A percentile compares a stretch with the other conserved stretches of the same genome.
Evolutionary conservation across 1,140 invertebrate genomes (phyloP).

Genomic region (Euwallacea similis): DNA sequence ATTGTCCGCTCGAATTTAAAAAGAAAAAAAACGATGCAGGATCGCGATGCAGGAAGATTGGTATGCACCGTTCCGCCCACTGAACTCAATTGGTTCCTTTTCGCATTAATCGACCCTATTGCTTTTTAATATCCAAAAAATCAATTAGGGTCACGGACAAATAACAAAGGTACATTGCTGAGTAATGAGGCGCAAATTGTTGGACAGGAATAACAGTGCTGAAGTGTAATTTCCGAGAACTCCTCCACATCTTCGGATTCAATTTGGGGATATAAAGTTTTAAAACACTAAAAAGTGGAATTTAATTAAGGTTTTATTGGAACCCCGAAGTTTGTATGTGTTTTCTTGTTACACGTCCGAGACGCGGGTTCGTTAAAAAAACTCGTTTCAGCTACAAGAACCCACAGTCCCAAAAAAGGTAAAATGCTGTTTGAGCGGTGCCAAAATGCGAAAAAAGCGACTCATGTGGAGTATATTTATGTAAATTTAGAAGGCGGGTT

Average conservation of each 20-base stretch:
- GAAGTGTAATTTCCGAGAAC: background rate
- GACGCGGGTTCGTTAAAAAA: no score
- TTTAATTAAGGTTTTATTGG: constrained; percentile 3
- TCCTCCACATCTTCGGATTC: no score
- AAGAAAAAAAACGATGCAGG: background rate
- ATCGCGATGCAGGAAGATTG: background rate
- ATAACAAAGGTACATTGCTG: background rate
- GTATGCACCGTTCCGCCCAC: background rate
- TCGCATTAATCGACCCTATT: background rate
- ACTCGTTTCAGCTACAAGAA: no score
- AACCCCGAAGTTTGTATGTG: no score
- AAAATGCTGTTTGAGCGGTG: no score
- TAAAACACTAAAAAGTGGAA: background rate
- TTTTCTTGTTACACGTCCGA: no score
- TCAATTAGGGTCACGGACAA: constrained; percentile 4
- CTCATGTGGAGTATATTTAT: no score
- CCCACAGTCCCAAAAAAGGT: no score
- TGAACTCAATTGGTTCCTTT: background rate
- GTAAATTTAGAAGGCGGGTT: no score
- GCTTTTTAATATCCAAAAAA: background rate
- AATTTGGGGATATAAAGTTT: no score
- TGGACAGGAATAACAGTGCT: background rate
- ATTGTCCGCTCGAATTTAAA: background rate
- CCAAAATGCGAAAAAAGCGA: no score
- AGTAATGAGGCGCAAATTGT: background rate